A percentile compares a stretch with the other conserved stretches of the same genome.
These are phyloP conservation scores for Palloptera scutellata DNA, from an alignment of 2,888 invertebrate genomes.

Conservation along the genomic window DNA sequence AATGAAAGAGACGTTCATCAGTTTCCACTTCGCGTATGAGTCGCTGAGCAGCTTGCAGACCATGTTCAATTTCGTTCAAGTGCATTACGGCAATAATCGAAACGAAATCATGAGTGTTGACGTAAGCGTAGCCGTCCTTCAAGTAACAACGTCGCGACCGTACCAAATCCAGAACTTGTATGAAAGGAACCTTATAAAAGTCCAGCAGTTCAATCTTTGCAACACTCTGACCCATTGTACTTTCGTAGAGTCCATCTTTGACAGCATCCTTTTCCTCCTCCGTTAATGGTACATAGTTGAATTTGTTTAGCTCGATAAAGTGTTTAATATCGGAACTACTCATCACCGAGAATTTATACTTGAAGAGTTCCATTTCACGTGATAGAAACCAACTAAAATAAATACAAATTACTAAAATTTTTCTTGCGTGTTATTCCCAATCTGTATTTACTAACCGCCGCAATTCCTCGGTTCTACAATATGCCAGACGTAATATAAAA, in stretches of 20 bases:
- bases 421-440: background rate
- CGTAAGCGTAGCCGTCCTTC: slow-evolving; percentile 83
- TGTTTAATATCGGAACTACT: slow-evolving; percentile 68
- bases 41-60: slow-evolving; percentile 59
- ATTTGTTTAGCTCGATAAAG: slow-evolving; percentile 74
- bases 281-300: slow-evolving; percentile 73
- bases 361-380: slow-evolving; percentile 90
- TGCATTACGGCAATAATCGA: slow-evolving; percentile 83
- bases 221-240: slow-evolving; percentile 68
- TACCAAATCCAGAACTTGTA: slow-evolving; percentile 86
- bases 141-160: slow-evolving; percentile 80
- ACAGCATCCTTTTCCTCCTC: slow-evolving; percentile 74
- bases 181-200: slow-evolving; percentile 86
- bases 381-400: slow-evolving; percentile 79
- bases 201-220: slow-evolving; percentile 70
- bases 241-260: slow-evolving; percentile 70
- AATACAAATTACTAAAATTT: background rate
- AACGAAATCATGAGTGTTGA: slow-evolving; percentile 84
- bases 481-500: slow-evolving; percentile 89
- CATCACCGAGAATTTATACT: slow-evolving; percentile 76
- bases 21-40: slow-evolving; percentile 80
- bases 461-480: slow-evolving; percentile 86
- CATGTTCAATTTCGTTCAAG: slow-evolving; percentile 66
- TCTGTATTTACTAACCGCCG: slow-evolving; percentile 62
- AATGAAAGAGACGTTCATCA: slow-evolving; percentile 79